Percentiles rank a stretch among this genome's conserved stretches.
Evolutionary conservation across 2,113 vertebrate genomes (phyloP).

Genomic region (Phodopus roborovskii): DNA sequence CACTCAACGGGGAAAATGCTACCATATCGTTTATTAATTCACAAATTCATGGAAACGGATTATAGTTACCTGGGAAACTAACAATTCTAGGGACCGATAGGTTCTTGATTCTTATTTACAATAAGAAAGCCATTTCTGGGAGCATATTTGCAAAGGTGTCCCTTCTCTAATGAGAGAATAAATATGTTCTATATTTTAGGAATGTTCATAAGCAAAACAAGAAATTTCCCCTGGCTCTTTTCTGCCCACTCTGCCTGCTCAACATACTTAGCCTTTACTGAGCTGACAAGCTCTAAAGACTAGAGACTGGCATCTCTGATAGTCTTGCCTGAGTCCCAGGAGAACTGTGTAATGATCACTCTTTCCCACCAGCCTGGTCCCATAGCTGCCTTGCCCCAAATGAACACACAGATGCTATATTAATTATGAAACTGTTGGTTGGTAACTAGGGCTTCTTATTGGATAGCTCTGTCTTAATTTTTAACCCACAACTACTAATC

Average conservation of each 20-base stretch:
- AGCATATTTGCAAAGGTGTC: background rate
- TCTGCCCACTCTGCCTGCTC: conserved; percentile 46
- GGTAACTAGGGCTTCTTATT: no score
- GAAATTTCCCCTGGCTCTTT: conserved; percentile 54
- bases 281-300: conserved; percentile 44
- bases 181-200: conserved; percentile 23
- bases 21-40: background rate
- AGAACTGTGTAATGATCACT: conserved; percentile 29
- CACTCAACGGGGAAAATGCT: background rate
- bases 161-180: background rate
- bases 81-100: background rate
- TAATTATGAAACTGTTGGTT: no score
- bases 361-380: no score
- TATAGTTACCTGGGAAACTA: background rate
- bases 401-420: no score
- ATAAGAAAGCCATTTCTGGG: background rate
- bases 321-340: conserved; percentile 65
- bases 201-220: background rate
- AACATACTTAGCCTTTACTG: conserved; percentile 49
- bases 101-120: conserved; percentile 22
- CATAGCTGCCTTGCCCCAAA: no score
- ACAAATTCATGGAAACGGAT: conserved; percentile 28
- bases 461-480: no score
- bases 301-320: conserved; percentile 56
- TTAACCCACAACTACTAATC: no score